These are phyloP conservation scores for Aphaenogaster rudis DNA, from an alignment of 1,140 invertebrate genomes.

Conservation along the genomic window DNA sequence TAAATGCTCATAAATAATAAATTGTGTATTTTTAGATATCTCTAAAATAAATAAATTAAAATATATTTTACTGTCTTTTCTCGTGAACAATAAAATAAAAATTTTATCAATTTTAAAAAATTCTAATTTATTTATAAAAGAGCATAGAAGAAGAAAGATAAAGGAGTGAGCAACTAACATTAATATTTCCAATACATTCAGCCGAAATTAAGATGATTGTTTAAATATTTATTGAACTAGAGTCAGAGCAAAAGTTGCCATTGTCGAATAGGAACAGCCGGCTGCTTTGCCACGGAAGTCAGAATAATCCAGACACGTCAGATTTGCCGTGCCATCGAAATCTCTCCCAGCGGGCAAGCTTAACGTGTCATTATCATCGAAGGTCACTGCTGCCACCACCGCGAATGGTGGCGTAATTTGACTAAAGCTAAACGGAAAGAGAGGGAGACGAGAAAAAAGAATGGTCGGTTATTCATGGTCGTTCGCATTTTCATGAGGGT, in stretches of 20 bases:
- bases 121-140: neutral
- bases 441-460: constrained; percentile 35
- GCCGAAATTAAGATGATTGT: neutral
- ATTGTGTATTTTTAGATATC: neutral
- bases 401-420: constrained; percentile 80
- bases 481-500: constrained; percentile 62
- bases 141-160: neutral
- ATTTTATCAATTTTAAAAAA: neutral
- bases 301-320: constrained; percentile 58
- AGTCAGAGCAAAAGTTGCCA: constrained; percentile 3
- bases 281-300: constrained; percentile 39
- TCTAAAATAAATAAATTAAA: neutral
- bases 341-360: constrained; percentile 68
- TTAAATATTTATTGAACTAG: constrained; percentile 17
- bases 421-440: constrained; percentile 71
- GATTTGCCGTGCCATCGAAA: constrained; percentile 66
- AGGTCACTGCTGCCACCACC: constrained; percentile 59
- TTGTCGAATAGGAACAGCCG: constrained; percentile 50
- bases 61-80: neutral
- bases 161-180: neutral
- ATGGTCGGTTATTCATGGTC: constrained; percentile 63
- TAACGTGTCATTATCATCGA: constrained; percentile 76
- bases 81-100: neutral
- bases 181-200: neutral
- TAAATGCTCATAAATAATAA: neutral